Evolutionary conservation across 2,113 vertebrate genomes (phyloP).

Genomic region (Scolopax mira): DNA sequence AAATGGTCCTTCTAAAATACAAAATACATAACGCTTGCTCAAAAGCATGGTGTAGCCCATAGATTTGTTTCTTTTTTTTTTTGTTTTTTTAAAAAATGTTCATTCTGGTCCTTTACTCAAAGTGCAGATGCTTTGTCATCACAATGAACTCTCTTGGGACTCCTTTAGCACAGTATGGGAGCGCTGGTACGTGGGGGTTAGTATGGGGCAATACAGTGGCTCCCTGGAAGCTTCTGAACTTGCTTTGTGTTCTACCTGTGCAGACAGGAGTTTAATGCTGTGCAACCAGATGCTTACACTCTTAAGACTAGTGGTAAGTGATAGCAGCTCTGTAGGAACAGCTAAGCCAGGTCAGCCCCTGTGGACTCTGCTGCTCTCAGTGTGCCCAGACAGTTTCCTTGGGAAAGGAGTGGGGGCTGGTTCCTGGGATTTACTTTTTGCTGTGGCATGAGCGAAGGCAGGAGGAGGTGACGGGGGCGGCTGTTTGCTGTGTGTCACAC

Average conservation of each 20-base stretch:
- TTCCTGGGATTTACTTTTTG: background rate
- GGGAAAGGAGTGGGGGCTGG: background rate
- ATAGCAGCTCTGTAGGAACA: background rate
- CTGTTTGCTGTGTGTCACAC: accelerated
- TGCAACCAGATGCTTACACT: background rate
- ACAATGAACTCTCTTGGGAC: accelerated
- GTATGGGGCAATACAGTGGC: background rate
- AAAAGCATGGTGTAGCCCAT: background rate
- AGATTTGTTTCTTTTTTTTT: accelerated
- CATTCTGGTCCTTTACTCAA: background rate
- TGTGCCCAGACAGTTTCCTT: background rate
- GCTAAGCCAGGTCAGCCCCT: background rate
- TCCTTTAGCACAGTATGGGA: background rate
- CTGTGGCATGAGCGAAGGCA: background rate
- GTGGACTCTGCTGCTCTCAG: background rate
- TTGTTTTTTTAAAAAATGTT: background rate
- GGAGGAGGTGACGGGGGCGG: background rate
- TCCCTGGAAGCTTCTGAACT: background rate
- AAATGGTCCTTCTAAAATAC: background rate
- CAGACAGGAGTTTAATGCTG: background rate
- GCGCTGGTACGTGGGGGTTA: accelerated
- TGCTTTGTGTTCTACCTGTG: background rate
- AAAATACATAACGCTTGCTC: accelerated
- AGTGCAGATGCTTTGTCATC: background rate
- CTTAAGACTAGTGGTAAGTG: background rate